A percentile compares a stretch with the other conserved stretches of the same genome.
Evolutionary conservation across 2,113 vertebrate species (phyloP).

Genomic region (Ifrita kowaldi): DNA sequence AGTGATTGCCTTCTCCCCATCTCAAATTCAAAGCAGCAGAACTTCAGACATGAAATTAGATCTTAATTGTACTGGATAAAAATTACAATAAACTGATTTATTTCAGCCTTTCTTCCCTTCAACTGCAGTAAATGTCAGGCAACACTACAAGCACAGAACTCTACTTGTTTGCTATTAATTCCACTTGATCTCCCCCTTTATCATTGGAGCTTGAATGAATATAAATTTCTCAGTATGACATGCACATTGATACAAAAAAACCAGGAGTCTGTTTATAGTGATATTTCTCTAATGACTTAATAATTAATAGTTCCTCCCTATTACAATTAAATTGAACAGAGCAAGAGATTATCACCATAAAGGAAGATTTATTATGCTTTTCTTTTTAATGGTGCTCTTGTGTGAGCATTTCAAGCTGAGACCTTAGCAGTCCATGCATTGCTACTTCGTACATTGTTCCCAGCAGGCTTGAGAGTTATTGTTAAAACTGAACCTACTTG

Average conservation of each 20-base stretch:
- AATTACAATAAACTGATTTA: not conserved
- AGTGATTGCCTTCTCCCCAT: not conserved
- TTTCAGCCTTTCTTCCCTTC: not conserved
- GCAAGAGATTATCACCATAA: not conserved
- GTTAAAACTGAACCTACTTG: conserved; percentile 78
- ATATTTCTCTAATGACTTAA: not conserved
- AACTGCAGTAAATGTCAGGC: conserved; percentile 7
- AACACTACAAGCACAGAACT: not conserved
- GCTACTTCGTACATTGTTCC: not conserved
- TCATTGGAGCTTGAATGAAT: not conserved
- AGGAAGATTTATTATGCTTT: not conserved
- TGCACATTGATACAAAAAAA: not conserved
- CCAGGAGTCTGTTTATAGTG: not conserved
- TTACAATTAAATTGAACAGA: not conserved
- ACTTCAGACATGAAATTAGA: not conserved
- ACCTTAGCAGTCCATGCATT: not conserved
- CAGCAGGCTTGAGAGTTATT: not conserved
- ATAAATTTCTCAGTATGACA: not conserved
- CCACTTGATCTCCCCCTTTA: not conserved
- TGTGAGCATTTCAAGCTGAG: not conserved
- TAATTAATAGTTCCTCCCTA: conserved; percentile 28
- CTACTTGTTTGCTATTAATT: not conserved
- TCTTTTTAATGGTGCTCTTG: not conserved
- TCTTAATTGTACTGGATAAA: conserved; percentile 1
- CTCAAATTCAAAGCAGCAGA: not conserved